phyloP scores from a whole-genome alignment of 2,797 vertebrate genomes.

The Bradypus variegatus region DNA sequence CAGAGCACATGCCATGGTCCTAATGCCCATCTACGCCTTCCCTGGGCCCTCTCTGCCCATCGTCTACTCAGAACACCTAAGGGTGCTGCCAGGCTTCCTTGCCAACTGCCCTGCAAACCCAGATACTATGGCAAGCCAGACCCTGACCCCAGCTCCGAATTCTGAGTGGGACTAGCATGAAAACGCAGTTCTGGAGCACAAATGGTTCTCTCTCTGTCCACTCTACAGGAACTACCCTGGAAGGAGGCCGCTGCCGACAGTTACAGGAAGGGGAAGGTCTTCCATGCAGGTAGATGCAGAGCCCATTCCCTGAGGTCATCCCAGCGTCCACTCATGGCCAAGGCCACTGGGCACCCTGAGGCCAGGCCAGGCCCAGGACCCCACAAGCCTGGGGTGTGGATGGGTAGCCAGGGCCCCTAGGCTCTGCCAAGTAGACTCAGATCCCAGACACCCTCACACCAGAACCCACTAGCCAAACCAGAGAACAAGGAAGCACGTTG shows the following conservation, averaged over 20 bases:
- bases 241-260: too few species aligned
- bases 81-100: neutral
- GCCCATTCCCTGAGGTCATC: too few species aligned
- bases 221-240: neutral
- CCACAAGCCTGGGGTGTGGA: too few species aligned
- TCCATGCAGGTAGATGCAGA: too few species aligned
- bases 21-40: neutral
- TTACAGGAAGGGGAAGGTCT: neutral
- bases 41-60: neutral
- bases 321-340: too few species aligned
- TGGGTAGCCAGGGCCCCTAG: neutral
- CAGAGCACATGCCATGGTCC: neutral
- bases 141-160: neutral
- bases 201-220: neutral
- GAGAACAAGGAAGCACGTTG: neutral
- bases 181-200: neutral
- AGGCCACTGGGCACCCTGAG: too few species aligned
- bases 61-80: fast-evolving
- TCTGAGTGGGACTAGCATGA: neutral
- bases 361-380: too few species aligned
- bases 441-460: neutral
- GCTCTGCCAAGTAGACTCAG: neutral
- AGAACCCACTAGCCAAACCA: too few species aligned
- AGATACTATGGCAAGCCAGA: too few species aligned
- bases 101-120: neutral